Conservation (phyloP, 2,888 invertebrate genomes). For the Gandaritis pyraliata region DNA sequence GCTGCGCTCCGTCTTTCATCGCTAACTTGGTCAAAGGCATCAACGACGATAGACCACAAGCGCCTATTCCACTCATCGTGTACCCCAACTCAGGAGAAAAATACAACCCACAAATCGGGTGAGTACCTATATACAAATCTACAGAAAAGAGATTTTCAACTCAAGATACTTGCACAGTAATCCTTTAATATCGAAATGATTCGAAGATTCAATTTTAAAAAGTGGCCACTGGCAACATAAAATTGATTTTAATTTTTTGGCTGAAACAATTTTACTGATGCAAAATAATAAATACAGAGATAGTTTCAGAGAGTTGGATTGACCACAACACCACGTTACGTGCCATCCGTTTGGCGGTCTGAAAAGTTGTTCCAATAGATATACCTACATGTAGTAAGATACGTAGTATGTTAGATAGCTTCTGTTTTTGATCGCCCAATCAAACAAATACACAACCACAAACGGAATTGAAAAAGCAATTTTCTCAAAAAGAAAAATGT, state of each 20-base stretch:
- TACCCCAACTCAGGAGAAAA: slow-evolving; percentile 97
- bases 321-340: slow-evolving; percentile 28
- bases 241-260: too few relatives aligned
- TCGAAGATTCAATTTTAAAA: background rate
- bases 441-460: slow-evolving; percentile 18
- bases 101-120: slow-evolving; percentile 89
- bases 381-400: slow-evolving; percentile 5
- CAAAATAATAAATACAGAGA: slow-evolving; percentile 30
- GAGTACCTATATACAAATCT: slow-evolving; percentile 56
- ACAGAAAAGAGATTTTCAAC: too few relatives aligned
- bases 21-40: slow-evolving; percentile 72
- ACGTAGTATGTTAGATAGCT: background rate
- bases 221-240: too few relatives aligned
- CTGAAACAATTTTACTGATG: too few relatives aligned
- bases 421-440: slow-evolving; percentile 23
- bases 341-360: slow-evolving; percentile 30
- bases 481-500: background rate
- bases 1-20: slow-evolving; percentile 85
- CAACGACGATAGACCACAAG: slow-evolving; percentile 77
- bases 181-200: too few relatives aligned
- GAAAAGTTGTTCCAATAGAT: slow-evolving; percentile 20
- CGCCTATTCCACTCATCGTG: slow-evolving; percentile 90
- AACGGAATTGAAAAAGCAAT: slow-evolving; percentile 14
- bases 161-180: too few relatives aligned
- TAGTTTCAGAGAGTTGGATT: slow-evolving; percentile 38